Conservation (phyloP, 2,113 vertebrate genomes). For the Platichthys stellatus region DNA sequence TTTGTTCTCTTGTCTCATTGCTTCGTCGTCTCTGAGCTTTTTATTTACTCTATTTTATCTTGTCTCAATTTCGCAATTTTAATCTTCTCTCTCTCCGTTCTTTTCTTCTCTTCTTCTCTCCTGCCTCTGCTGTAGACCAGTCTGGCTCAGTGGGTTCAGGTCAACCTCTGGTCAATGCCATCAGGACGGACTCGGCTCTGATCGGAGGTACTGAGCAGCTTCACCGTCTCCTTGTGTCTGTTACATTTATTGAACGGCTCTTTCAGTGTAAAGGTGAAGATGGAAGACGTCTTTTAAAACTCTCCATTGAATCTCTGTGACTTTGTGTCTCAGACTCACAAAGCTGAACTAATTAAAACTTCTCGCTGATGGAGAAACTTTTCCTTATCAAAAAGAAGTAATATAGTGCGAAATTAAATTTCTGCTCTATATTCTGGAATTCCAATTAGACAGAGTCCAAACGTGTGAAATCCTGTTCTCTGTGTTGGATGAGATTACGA, state of each 20-base stretch:
- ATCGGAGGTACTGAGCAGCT: conserved; percentile 88
- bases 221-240: not conserved
- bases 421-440: conserved; percentile 36
- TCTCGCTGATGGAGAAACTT: conserved; percentile 55
- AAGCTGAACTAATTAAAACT: conserved; percentile 62
- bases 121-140: conserved; percentile 84
- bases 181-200: conserved; percentile 89
- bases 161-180: conserved; percentile 87
- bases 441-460: conserved; percentile 47
- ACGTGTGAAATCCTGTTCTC: conserved; percentile 21
- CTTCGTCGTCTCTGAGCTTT: not conserved
- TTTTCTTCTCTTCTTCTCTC: not conserved
- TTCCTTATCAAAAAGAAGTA: conserved; percentile 17
- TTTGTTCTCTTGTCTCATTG: not conserved
- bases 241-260: not conserved
- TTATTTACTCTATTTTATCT: too few species aligned
- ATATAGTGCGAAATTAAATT: conserved; percentile 70
- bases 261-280: not conserved
- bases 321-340: conserved; percentile 41
- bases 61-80: not conserved
- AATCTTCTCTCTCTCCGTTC: not conserved
- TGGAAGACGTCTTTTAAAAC: conserved; percentile 21
- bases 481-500: conserved; percentile 38
- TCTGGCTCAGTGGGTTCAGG: conserved; percentile 87
- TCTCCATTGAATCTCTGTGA: conserved; percentile 27